Percentiles rank a stretch among this genome's conserved stretches.
phyloP scores from a whole-genome alignment of 2,888 invertebrate genomes.

The Troides oblongomaculatus region DNA sequence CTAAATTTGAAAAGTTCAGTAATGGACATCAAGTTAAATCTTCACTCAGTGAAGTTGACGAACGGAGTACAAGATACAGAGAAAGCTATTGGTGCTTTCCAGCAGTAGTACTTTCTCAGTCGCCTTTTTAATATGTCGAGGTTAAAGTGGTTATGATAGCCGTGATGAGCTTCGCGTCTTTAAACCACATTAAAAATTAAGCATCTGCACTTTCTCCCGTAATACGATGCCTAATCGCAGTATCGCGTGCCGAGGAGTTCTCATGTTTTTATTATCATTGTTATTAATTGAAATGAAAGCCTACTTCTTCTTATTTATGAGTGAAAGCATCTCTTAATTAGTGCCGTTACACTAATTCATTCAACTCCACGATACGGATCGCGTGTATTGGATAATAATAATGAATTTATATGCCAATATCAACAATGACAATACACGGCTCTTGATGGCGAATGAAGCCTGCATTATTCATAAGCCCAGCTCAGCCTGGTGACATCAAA shows the following conservation, averaged over 20 bases:
- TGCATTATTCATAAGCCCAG: neutral
- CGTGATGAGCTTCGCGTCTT: neutral
- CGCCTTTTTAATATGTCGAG: too few relatives aligned
- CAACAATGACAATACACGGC: neutral
- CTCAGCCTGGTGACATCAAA: too few relatives aligned
- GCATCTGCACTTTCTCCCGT: neutral
- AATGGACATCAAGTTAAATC: too few relatives aligned
- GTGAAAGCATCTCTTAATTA: neutral
- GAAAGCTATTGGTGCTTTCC: too few relatives aligned
- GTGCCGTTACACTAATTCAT: neutral
- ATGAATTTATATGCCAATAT: neutral
- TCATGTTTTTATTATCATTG: neutral
- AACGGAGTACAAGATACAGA: too few relatives aligned
- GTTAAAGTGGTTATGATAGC: too few relatives aligned
- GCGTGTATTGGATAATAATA: neutral
- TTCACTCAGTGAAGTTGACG: too few relatives aligned
- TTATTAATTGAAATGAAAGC: slow-evolving; percentile 1
- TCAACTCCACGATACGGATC: neutral
- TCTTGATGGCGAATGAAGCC: neutral
- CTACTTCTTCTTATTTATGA: neutral
- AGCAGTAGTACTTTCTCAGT: too few relatives aligned
- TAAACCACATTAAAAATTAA: neutral
- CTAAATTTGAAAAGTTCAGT: too few relatives aligned
- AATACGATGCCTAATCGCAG: neutral
- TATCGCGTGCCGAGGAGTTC: neutral